A percentile compares a stretch with the other conserved stretches of the same genome.
Evolutionary conservation across 2,113 vertebrate genomes (phyloP).

Genomic region (Nibea albiflora): DNA sequence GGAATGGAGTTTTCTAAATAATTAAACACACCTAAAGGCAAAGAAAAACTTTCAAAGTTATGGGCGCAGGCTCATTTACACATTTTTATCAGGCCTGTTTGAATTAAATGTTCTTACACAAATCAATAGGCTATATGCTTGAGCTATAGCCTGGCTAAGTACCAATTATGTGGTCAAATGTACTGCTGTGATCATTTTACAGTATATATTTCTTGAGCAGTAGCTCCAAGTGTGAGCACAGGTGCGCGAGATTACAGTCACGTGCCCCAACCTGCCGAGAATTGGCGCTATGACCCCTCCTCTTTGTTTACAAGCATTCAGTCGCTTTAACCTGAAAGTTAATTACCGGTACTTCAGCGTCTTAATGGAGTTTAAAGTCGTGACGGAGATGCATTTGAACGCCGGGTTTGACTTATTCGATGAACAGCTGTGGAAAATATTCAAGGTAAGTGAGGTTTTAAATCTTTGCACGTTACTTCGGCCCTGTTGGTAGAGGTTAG

Average conservation of each 20-base stretch:
- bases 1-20: background rate
- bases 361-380: background rate
- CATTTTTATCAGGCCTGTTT: background rate
- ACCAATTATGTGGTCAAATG: background rate
- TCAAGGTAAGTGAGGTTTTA: background rate
- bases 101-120: background rate
- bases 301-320: background rate
- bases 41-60: background rate
- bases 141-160: too few species aligned
- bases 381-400: background rate
- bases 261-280: background rate
- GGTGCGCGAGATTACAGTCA: conserved; percentile 7
- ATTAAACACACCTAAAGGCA: background rate
- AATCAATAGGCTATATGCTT: background rate
- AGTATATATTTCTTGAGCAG: background rate
- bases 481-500: too few species aligned
- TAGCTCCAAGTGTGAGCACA: background rate
- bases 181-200: background rate
- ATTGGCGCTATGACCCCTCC: background rate
- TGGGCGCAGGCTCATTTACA: background rate
- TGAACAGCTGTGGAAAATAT: background rate
- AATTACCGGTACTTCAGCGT: background rate
- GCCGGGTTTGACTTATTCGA: background rate
- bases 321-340: background rate
- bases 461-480: too few species aligned